Evolutionary conservation across 53 echinoderm and acorn worm species (phyloP).

Genomic region (Arbacia lixula): DNA sequence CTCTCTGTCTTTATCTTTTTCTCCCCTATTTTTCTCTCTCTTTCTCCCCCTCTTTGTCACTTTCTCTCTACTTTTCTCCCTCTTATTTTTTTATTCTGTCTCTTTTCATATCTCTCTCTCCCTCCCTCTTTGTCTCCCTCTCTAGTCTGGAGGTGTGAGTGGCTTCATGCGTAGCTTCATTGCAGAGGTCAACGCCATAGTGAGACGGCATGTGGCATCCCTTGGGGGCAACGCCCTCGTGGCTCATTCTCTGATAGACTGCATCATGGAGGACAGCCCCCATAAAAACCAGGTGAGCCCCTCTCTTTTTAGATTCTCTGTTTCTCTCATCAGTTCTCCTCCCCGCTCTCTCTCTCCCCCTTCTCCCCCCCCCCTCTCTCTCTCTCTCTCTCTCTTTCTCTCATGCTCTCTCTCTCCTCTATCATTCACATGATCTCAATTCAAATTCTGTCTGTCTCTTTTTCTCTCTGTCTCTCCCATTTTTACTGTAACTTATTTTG

Average conservation of each 20-base stretch:
- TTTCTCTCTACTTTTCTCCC: not conserved
- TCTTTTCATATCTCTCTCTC: not conserved
- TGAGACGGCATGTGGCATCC: constrained; percentile 85
- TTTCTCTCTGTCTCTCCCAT: too few relatives aligned
- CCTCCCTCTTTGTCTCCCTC: too few relatives aligned
- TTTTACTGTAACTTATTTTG: not conserved
- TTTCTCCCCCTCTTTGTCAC: not conserved
- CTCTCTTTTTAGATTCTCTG: not conserved
- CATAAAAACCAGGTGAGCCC: constrained; percentile 87
- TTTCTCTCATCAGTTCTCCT: not conserved
- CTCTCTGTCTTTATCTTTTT: not conserved
- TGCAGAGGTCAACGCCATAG: constrained; percentile 91
- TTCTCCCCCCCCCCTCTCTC: not conserved
- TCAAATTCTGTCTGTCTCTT: too few relatives aligned
- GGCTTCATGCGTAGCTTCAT: constrained; percentile 92
- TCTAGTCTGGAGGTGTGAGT: constrained; percentile 86
- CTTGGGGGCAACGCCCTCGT: constrained; percentile 91
- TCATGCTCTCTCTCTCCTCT: too few relatives aligned
- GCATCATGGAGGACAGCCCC: constrained; percentile 82
- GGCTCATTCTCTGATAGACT: constrained; percentile 83
- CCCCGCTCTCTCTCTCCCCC: not conserved
- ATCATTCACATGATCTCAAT: too few relatives aligned
- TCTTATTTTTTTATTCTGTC: not conserved
- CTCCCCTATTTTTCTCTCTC: not conserved
- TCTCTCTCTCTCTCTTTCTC: too few relatives aligned